A percentile compares a stretch with the other conserved stretches of the same genome.
Evolutionary conservation across 2,888 invertebrate genomes (phyloP).

Genomic region (Clanis bilineata): DNA sequence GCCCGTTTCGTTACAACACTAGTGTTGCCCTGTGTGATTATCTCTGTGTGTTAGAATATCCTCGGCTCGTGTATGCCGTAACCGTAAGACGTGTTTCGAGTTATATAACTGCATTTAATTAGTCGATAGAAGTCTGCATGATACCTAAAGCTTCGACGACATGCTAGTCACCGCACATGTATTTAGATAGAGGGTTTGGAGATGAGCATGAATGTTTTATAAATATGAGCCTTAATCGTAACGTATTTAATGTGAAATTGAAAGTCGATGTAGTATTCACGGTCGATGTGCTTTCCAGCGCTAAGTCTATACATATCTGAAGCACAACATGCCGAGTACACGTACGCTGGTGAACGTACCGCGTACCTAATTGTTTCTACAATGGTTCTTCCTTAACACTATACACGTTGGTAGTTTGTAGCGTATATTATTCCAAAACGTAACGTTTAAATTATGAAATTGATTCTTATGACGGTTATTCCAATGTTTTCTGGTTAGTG

Average conservation of each 20-base stretch:
- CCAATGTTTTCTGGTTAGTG: conserved; percentile 70
- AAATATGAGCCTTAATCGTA: conserved; percentile 16
- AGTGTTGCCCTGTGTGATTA: conserved; percentile 13
- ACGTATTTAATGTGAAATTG: conserved; percentile 8
- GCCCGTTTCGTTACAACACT: background rate
- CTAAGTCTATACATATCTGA: conserved; percentile 48
- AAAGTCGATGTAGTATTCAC: background rate
- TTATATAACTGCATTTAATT: conserved; percentile 53
- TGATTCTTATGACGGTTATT: conserved; percentile 67
- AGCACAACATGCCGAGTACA: conserved; percentile 33
- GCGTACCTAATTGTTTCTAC: conserved; percentile 20
- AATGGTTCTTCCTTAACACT: conserved; percentile 47
- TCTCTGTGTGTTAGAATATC: background rate
- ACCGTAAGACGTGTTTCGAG: conserved; percentile 14
- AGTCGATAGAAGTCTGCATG: conserved; percentile 42
- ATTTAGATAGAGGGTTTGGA: conserved; percentile 23
- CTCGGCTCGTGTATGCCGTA: conserved; percentile 4
- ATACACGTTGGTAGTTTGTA: conserved; percentile 47
- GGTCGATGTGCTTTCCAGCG: conserved; percentile 13
- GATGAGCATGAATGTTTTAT: conserved; percentile 16
- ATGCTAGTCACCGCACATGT: conserved; percentile 51
- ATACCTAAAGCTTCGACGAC: conserved; percentile 47
- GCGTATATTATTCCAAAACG: conserved; percentile 38
- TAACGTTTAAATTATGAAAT: conserved; percentile 44
- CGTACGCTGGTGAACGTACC: background rate